Percentiles rank a stretch among this genome's conserved stretches.
Conservation (phyloP, 2,888 invertebrate genomes). For the Drosophila macrothrix region DNA sequence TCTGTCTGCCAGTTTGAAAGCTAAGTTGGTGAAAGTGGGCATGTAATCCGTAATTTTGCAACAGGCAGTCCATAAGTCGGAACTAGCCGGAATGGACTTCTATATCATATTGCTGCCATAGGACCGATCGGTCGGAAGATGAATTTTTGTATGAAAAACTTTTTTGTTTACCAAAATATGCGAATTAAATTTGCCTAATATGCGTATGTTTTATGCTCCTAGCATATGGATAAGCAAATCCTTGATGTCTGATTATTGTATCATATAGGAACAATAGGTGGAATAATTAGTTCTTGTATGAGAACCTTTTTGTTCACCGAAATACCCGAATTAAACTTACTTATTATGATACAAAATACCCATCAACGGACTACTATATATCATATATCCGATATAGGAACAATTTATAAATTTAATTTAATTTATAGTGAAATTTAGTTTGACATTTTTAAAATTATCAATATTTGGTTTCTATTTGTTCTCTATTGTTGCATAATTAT, state of each 20-base stretch:
- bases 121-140: not conserved
- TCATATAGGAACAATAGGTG: not conserved
- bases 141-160: not conserved
- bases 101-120: not conserved
- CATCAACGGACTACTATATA: not conserved
- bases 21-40: not conserved
- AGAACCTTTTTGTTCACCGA: not conserved
- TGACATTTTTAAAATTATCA: not conserved
- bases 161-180: not conserved
- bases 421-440: not conserved
- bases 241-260: fast-evolving
- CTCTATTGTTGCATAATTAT: slow-evolving; percentile 51
- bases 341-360: fast-evolving
- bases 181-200: not conserved
- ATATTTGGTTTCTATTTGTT: slow-evolving; percentile 2
- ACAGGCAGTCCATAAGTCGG: not conserved
- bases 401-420: not conserved
- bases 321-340: not conserved
- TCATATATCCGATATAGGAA: not conserved
- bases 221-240: not conserved
- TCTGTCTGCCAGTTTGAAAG: not conserved
- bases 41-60: not conserved
- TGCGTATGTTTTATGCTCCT: not conserved
- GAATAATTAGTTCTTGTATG: fast-evolving
- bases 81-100: not conserved